These are phyloP conservation scores for Cyclopterus lumpus DNA, from an alignment of 2,797 vertebrate genomes.

Conservation along the genomic window DNA sequence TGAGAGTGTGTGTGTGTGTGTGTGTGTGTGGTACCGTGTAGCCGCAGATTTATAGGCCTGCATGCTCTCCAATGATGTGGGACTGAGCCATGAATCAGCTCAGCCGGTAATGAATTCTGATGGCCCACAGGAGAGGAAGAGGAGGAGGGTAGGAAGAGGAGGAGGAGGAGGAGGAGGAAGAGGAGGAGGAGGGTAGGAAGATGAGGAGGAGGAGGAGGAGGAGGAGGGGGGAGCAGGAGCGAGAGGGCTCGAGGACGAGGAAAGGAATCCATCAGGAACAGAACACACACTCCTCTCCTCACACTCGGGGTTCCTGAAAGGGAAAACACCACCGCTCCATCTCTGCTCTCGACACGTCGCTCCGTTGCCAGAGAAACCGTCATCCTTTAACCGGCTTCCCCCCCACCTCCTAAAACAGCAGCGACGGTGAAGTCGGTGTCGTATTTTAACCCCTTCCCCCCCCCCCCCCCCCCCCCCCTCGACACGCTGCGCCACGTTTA, in stretches of 20 bases:
- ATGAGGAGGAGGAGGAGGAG: not conserved
- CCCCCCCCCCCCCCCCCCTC: not conserved
- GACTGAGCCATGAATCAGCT: conserved; percentile 79
- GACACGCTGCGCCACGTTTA: not conserved
- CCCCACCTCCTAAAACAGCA: not conserved
- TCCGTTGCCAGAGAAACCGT: not conserved
- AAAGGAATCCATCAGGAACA: conserved; percentile 28
- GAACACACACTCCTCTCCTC: conserved; percentile 11
- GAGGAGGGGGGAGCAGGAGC: not conserved
- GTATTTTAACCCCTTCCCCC: not conserved
- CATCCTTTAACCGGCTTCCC: not conserved
- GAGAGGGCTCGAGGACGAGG: not conserved
- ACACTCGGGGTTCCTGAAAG: not conserved
- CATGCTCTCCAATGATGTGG: conserved; percentile 66
- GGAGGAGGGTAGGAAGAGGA: conserved; percentile 3
- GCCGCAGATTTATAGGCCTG: conserved; percentile 68
- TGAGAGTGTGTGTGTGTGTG: not conserved
- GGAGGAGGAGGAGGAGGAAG: not conserved
- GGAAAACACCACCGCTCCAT: not conserved
- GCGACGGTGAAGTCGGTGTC: not conserved
- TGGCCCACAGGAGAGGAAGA: conserved; percentile 65
- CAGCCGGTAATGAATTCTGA: conserved; percentile 78
- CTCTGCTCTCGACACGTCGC: not conserved
- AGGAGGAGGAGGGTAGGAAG: not conserved
- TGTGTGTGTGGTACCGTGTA: conserved; percentile 13